Conservation (phyloP, 35 echinoderm and acorn worm genomes). For the Stichopus chloronotus region DNA sequence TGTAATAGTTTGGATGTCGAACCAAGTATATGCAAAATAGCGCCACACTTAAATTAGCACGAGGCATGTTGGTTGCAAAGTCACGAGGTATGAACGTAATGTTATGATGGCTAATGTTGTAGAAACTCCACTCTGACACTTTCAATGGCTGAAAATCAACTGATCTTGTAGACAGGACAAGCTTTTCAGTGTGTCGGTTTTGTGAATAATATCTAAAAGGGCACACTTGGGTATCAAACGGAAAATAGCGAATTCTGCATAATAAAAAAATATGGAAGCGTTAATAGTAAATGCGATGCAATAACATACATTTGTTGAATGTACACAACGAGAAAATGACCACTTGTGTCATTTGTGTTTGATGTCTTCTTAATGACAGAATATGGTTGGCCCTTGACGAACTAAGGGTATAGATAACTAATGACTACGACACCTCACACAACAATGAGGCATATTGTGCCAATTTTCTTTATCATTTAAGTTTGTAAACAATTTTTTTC, state of each 20-base stretch:
- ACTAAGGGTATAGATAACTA: not conserved
- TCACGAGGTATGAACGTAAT: no score
- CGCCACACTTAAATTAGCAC: no score
- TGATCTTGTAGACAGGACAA: not conserved
- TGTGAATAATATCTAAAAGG: not conserved
- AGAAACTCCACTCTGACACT: not conserved
- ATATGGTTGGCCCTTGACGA: not conserved
- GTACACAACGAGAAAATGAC: no score
- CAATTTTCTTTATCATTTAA: not conserved
- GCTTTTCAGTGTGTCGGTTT: not conserved
- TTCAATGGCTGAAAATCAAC: not conserved
- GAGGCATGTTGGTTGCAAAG: not conserved
- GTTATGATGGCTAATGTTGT: not conserved
- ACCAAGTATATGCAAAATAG: not conserved
- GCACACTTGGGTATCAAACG: constrained; percentile 1
- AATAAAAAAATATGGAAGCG: not conserved
- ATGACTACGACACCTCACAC: not conserved
- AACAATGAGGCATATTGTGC: not conserved
- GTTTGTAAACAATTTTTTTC: no score
- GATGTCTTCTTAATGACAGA: not conserved
- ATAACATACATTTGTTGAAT: not conserved
- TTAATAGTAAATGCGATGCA: not conserved
- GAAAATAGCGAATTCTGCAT: constrained; percentile 9
- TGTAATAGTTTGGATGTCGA: not conserved
- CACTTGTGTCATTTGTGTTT: not conserved